Base-by-base conservation (phyloP, 2,113 vertebrate species). In the Epinephelus moara region DNA sequence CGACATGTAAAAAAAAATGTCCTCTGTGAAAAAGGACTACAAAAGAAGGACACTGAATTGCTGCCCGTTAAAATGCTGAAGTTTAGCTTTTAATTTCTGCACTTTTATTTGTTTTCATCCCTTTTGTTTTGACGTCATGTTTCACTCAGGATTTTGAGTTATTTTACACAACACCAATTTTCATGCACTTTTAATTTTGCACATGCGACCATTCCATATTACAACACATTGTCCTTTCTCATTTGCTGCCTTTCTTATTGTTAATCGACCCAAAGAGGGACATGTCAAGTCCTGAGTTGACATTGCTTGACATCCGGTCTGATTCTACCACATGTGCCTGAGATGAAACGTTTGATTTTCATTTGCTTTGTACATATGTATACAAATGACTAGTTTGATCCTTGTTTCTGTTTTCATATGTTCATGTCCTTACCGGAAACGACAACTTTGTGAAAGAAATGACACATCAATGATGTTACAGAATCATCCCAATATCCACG, bases 271-370 rank as follows among this genome's bases (percentile, higher is more conserved):
- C 85, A 88, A 93, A 92, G 89, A 78, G 15, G 68, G 70, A 82
- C 78, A 37, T 4, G 40, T 78, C 66, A 68, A 61, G 76, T 81
- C 66, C 70, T 70, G 75, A 85, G 72, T 57, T 61, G 56, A 89
- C 50, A 23, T 86, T 19, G 45, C 82, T 37, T 89, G 81, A 84
- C 80, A 75, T 91, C 85, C 63, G 53, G 81, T 94, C 92, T 77
- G 83, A 92, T 94, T 92, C 89, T 93, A 90, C 95, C 94, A 90
- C 94, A 93, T 68, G 91, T 95, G 95, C 91, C 95, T 95, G 90
- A 90, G 81, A 90, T 88, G 81, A 73, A 70, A 83, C 60, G 25
- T 74, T 40, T 62, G 60, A 60, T 76, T 88, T 88, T 80, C 30
- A 30, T 73, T 80, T 86, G 56, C 71, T 87, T 25, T 87, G 82